A percentile compares a stretch with the other conserved stretches of the same genome.
These are phyloP conservation scores for Leuciscus waleckii DNA, from an alignment of 2,797 vertebrate species.

Conservation along the genomic window DNA sequence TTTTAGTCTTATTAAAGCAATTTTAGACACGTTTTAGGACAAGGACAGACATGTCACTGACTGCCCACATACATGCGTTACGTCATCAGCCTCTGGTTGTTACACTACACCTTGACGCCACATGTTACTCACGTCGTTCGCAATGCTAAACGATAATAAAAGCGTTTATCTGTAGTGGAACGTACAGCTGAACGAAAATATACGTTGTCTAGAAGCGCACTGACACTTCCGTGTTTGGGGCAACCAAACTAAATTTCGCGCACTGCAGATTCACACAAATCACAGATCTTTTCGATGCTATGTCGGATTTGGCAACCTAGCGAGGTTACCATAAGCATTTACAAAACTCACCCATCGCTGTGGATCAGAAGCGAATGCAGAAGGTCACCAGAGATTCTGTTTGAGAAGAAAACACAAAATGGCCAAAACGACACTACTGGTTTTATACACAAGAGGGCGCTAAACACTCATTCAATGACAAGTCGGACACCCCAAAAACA, in stretches of 20 bases:
- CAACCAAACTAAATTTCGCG: neutral
- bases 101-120: neutral
- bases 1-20: too few relatives aligned
- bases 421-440: neutral
- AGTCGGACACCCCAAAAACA: slow-evolving; percentile 36
- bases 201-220: neutral
- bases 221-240: neutral
- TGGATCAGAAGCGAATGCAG: neutral
- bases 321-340: neutral
- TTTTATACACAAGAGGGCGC: neutral
- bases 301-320: neutral
- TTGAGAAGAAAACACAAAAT: slow-evolving; percentile 7
- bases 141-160: neutral
- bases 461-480: slow-evolving; percentile 7
- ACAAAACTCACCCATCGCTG: neutral
- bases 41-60: too few relatives aligned
- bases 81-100: too few relatives aligned
- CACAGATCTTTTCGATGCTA: neutral
- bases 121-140: too few relatives aligned
- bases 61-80: too few relatives aligned
- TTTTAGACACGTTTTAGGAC: too few relatives aligned
- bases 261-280: neutral
- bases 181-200: neutral
- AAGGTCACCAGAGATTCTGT: neutral
- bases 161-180: neutral